These are phyloP conservation scores for Chamaedrilus cognettii DNA, from an alignment of 2,888 invertebrate genomes.

Conservation along the genomic window DNA sequence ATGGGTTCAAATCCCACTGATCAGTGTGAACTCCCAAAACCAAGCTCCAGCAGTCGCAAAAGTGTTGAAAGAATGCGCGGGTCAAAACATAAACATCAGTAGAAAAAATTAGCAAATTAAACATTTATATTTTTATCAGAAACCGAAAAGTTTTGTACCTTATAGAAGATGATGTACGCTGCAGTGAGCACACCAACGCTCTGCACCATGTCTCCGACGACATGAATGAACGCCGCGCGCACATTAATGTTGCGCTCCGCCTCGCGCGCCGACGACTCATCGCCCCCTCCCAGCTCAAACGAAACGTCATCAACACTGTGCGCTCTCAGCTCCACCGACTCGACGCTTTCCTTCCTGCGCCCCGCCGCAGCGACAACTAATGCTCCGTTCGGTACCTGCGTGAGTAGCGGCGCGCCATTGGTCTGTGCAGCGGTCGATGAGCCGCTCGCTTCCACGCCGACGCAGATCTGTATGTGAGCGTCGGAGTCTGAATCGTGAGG, in stretches of 20 bases:
- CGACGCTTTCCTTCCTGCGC: background rate
- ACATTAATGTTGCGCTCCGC: conserved; percentile 54
- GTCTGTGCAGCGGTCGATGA: background rate
- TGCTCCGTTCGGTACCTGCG: background rate
- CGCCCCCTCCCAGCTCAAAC: no score
- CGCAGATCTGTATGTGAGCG: background rate
- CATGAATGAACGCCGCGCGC: conserved; percentile 60
- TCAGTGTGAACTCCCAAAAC: no score
- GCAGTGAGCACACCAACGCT: conserved; percentile 59
- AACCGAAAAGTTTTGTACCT: no score
- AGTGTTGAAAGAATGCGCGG: no score
- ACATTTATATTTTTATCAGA: no score
- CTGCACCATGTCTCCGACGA: conserved; percentile 59
- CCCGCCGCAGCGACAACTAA: background rate
- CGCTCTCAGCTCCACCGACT: background rate
- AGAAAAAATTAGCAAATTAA: no score
- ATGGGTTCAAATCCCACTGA: no score
- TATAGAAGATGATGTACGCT: conserved; percentile 55
- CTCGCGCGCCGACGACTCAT: background rate
- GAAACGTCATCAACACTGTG: background rate
- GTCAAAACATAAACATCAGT: no score
- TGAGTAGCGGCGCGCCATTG: background rate
- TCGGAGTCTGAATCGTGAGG: background rate
- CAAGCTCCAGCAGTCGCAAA: no score
- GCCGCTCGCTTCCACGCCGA: background rate